phyloP scores from a whole-genome alignment of 2,888 invertebrate genomes.

The Thelaira solivaga region DNA sequence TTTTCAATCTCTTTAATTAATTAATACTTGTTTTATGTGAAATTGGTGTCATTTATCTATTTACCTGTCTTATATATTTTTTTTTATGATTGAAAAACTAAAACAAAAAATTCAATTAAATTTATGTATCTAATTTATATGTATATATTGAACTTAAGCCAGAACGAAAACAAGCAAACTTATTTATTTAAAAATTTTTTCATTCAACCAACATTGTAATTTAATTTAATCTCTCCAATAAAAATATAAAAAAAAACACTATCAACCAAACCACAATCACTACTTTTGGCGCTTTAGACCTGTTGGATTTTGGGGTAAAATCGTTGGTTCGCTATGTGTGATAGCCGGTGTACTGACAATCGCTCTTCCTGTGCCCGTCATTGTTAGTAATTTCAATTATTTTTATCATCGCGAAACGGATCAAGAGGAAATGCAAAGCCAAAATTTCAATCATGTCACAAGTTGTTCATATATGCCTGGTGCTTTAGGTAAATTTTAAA shows the following conservation, averaged over 20 bases:
- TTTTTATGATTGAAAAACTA: conserved; percentile 25
- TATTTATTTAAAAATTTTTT: conserved; percentile 49
- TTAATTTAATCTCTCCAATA: conserved; percentile 30
- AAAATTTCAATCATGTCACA: conserved; percentile 98
- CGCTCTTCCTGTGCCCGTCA: conserved; percentile 98
- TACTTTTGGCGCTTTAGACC: conserved; percentile 81
- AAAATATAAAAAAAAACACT: conserved; percentile 31
- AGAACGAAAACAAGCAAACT: neutral
- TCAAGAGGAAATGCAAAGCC: conserved; percentile 99
- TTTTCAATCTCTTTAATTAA: conserved; percentile 17
- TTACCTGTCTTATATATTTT: no score
- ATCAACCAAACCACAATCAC: neutral
- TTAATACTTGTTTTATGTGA: conserved; percentile 32
- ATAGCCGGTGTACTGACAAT: conserved; percentile 99
- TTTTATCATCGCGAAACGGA: conserved; percentile 99
- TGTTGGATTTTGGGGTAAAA: conserved; percentile 99
- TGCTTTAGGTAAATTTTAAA: conserved; percentile 84
- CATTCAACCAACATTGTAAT: conserved; percentile 52
- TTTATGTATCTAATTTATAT: neutral
- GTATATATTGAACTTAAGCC: neutral
- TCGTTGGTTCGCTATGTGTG: conserved; percentile 98
- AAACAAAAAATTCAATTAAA: conserved; percentile 11
- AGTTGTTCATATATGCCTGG: conserved; percentile 98
- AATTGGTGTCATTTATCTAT: conserved; percentile 51
- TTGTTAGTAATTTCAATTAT: conserved; percentile 99